These are phyloP conservation scores for Resseliella maxima DNA, from an alignment of 2,888 invertebrate genomes.

Conservation along the genomic window DNA sequence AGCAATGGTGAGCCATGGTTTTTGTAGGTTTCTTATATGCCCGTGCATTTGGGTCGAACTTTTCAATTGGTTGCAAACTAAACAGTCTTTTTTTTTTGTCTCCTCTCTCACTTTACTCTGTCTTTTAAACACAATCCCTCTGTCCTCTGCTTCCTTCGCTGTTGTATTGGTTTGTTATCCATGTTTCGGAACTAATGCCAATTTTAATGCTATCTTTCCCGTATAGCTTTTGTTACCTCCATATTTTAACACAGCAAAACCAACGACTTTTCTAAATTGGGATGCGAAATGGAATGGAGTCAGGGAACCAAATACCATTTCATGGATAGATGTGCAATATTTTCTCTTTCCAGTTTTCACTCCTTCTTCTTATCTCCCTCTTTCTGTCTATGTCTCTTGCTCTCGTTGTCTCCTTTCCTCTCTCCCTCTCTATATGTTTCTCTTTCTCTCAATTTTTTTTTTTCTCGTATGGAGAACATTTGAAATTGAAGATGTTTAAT, in stretches of 20 bases:
- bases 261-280: background rate
- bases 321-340: constrained; percentile 18
- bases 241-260: no score
- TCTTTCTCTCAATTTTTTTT: no score
- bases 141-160: background rate
- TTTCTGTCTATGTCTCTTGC: no score
- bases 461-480: constrained; percentile 7
- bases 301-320: constrained; percentile 49
- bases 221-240: background rate
- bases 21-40: background rate
- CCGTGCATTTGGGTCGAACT: background rate
- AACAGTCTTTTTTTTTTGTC: background rate
- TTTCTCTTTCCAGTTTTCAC: no score
- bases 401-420: no score
- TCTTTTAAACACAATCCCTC: no score
- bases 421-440: no score
- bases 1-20: background rate
- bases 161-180: constrained; percentile 20
- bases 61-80: background rate
- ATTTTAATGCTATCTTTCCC: constrained; percentile 28
- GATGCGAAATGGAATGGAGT: background rate
- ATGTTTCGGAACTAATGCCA: constrained; percentile 11
- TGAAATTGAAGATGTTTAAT: constrained; percentile 31
- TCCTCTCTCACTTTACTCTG: no score
- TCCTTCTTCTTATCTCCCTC: no score